A percentile compares a stretch with the other conserved stretches of the same genome.
Evolutionary conservation across 2,113 vertebrate species (phyloP).

Genomic region (Merops nubicus): DNA sequence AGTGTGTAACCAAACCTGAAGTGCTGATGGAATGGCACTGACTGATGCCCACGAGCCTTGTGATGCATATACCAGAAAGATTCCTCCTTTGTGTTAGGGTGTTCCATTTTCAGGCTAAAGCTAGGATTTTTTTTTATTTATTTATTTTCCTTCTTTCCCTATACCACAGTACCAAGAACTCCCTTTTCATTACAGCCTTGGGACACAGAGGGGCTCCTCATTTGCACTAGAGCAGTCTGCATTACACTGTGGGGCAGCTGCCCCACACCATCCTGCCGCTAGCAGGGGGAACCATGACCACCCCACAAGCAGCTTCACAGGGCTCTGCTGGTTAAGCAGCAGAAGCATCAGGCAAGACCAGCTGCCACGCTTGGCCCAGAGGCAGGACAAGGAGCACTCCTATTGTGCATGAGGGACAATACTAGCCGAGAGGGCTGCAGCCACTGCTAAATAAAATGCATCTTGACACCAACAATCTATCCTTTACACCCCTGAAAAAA

Average conservation of each 20-base stretch:
- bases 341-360: not conserved
- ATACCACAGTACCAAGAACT: not conserved
- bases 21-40: not conserved
- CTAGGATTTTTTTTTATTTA: no score
- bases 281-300: not conserved
- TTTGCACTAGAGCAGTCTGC: not conserved
- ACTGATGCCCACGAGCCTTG: not conserved
- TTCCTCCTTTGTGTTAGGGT: not conserved
- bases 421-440: not conserved
- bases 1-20: not conserved
- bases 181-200: not conserved
- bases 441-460: not conserved
- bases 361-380: not conserved
- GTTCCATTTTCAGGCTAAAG: not conserved
- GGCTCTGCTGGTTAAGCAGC: not conserved
- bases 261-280: not conserved
- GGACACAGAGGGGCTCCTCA: not conserved
- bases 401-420: accelerated
- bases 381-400: not conserved
- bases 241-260: not conserved
- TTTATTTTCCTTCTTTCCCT: not conserved
- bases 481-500: not conserved
- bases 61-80: not conserved
- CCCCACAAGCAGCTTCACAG: not conserved
- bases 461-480: not conserved